These are phyloP conservation scores for Machimus rusticus DNA, from an alignment of 2,888 invertebrate genomes.

Conservation along the genomic window DNA sequence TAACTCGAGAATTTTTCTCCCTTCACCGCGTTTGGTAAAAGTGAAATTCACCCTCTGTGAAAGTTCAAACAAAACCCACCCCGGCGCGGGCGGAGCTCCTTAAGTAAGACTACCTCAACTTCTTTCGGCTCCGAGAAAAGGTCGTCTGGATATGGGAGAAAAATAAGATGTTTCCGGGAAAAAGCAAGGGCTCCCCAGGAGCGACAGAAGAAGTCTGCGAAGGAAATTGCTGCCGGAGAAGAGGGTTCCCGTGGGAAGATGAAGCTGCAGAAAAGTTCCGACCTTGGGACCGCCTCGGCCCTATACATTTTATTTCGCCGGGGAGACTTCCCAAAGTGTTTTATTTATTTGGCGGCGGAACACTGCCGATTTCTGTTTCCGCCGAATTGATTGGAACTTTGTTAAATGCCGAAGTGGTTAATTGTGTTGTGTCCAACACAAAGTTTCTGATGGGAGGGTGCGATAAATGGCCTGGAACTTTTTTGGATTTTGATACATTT, in stretches of 20 bases:
- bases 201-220: neutral
- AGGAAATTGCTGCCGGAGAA: conserved; percentile 13
- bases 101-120: conserved; percentile 41
- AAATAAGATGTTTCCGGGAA: conserved; percentile 30
- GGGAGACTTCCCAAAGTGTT: conserved; percentile 1
- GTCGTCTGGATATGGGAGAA: conserved; percentile 24
- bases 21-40: conserved; percentile 1
- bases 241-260: conserved; percentile 43
- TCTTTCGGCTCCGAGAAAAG: neutral
- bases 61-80: conserved; percentile 21
- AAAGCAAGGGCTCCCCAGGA: neutral
- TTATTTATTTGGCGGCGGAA: conserved; percentile 36
- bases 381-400: conserved; percentile 34
- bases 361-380: conserved; percentile 20
- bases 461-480: neutral
- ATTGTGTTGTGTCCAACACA: conserved; percentile 30
- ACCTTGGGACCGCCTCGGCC: conserved; percentile 37
- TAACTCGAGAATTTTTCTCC: conserved; percentile 19
- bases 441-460: neutral
- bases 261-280: conserved; percentile 46
- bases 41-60: conserved; percentile 36
- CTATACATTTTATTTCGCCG: conserved; percentile 5
- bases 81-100: neutral
- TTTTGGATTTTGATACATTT: neutral
- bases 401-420: conserved; percentile 33